Evolutionary conservation across 2,797 vertebrate genomes (phyloP), one percentile per base, ranked within the genome.

Genomic region (Percopsis omiscomaycus): DNA sequence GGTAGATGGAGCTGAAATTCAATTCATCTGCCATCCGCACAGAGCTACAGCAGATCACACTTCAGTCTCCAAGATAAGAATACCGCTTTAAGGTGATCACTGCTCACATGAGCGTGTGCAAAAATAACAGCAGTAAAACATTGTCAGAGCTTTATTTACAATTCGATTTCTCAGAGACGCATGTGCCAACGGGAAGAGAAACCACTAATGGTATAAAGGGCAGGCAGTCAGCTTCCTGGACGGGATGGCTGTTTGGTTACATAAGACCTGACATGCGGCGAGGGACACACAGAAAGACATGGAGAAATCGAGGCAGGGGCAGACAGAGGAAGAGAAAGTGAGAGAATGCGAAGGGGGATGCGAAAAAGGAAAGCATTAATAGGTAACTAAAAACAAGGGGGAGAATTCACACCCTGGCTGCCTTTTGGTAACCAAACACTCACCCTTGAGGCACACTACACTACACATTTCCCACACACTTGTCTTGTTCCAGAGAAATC

Each of bases 241-340:
- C 63, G 53, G 55, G 59, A 61, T 63, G 30, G 71, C 66, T 84
- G 74, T 59, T 48, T 30, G 71, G 69, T 86, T 82, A 82, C 59
- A 67, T 83, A 86, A 80, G 58, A 76, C 67, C 56, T 66, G 71
- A 67, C 74, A 84, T 75, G 79, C 82, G 71, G 45, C 61, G 16
- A 45, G 52, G 3, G 27, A 52, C 22, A 63, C 49, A 16, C 32
- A 47, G 27, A 47, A 37, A 58, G 30, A 15, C 22, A n/a, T 13
- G 5, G 13, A 48, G 55, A 42, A 30, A 50, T 28, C 29, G 13
- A 27, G 15, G 9, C 2, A 16, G 11, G 4, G n/a, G 2, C 42
- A 59, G 51, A 5, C 48, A 55, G 63, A 22, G 49, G 73, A 48
- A 61, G 22, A 50, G 48, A 49, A 47, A 37, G 27, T 4, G 30